Evolutionary conservation across 30 jellyfish, hydroid and myxozoan species (phyloP).

Genomic region (Cassiopea andromeda): DNA sequence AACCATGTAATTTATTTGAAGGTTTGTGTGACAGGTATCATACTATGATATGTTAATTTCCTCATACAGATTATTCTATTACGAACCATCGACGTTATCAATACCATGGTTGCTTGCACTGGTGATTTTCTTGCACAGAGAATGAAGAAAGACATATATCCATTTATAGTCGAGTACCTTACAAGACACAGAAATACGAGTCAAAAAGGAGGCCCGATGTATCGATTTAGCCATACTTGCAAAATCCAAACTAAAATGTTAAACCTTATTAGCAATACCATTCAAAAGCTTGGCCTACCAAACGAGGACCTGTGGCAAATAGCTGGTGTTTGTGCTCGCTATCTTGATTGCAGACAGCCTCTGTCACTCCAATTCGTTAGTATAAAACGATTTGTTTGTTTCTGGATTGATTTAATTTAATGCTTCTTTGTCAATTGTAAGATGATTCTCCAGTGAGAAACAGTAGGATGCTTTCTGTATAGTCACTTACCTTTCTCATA

Average conservation of each 20-base stretch:
- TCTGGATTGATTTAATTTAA: neutral
- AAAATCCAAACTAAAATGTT: constrained; percentile 64
- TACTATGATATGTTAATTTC: neutral
- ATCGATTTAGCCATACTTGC: constrained; percentile 51
- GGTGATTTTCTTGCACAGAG: constrained; percentile 95
- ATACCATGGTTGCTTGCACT: constrained; percentile 71
- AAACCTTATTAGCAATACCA: constrained; percentile 47
- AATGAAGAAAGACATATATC: constrained; percentile 79
- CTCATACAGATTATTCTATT: constrained; percentile 69
- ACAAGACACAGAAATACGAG: constrained; percentile 41
- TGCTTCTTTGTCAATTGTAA: neutral
- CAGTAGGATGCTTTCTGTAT: too few species aligned
- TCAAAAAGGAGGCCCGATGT: constrained; percentile 48
- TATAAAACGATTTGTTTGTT: too few species aligned
- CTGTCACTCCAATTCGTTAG: constrained; percentile 77
- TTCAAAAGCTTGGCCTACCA: constrained; percentile 68
- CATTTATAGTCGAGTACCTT: constrained; percentile 67
- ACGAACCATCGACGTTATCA: constrained; percentile 73
- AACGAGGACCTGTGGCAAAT: constrained; percentile 56
- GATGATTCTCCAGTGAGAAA: neutral
- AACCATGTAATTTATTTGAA: neutral
- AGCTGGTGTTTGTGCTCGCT: constrained; percentile 38
- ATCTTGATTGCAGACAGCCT: constrained; percentile 82
- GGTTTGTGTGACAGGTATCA: neutral
- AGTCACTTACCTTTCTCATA: too few species aligned